These are phyloP conservation scores for Trichonephila clavata DNA, from an alignment of 1,140 invertebrate species.

Conservation along the genomic window DNA sequence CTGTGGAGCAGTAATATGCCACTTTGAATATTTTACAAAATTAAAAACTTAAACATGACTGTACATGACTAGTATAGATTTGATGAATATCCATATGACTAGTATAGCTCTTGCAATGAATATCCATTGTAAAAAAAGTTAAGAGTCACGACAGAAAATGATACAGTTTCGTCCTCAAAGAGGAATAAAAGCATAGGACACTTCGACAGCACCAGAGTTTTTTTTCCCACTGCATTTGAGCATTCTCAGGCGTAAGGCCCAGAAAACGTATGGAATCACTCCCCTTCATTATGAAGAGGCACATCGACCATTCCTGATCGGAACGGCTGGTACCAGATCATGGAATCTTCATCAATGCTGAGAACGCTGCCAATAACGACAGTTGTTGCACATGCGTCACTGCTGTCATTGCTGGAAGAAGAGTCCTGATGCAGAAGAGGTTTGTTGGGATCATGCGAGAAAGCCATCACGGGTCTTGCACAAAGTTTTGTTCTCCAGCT, in stretches of 20 bases:
- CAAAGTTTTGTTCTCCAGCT: not conserved
- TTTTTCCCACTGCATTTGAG: not conserved
- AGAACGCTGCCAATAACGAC: slow-evolving; percentile 23
- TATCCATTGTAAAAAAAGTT: not conserved
- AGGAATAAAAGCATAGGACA: not conserved
- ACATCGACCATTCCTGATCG: slow-evolving; percentile 25
- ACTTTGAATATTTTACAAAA: too few relatives aligned
- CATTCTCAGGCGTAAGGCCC: too few relatives aligned
- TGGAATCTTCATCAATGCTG: slow-evolving; percentile 47
- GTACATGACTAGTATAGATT: not conserved
- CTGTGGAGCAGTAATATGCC: too few relatives aligned
- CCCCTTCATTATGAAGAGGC: not conserved
- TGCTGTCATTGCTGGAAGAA: slow-evolving; percentile 67
- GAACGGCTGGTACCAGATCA: slow-evolving; percentile 57
- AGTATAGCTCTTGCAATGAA: not conserved
- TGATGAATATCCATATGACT: too few relatives aligned
- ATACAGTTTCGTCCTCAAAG: not conserved
- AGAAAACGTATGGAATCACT: too few relatives aligned
- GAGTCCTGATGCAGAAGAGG: slow-evolving; percentile 63
- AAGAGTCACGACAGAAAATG: not conserved
- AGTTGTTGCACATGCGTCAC: slow-evolving; percentile 39
- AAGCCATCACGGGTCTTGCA: not conserved
- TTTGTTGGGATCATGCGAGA: slow-evolving; percentile 34
- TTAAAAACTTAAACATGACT: too few relatives aligned
- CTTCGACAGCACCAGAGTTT: not conserved